A percentile compares a stretch with the other conserved stretches of the same genome.
Evolutionary conservation across 1,140 invertebrate species (phyloP).

Genomic region (Manduca sexta): DNA sequence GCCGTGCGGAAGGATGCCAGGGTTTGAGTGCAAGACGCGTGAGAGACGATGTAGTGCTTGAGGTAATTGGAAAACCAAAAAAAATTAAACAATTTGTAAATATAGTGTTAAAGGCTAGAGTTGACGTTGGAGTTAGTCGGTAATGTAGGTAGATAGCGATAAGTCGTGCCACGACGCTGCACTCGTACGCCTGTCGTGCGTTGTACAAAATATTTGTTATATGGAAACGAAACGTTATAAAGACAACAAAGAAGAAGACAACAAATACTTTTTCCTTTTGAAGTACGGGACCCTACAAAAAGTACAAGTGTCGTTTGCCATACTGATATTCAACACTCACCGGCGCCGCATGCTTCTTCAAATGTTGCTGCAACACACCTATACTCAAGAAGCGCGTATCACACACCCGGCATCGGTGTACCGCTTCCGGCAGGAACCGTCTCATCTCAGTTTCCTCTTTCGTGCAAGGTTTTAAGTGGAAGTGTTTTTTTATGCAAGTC

Average conservation of each 20-base stretch:
- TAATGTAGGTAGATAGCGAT: slow-evolving; percentile 61
- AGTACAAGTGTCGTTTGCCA: too few species aligned
- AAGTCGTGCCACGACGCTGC: slow-evolving; percentile 65
- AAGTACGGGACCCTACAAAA: too few species aligned
- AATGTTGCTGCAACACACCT: too few species aligned
- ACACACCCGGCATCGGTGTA: too few species aligned
- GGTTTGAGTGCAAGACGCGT: slow-evolving; percentile 31
- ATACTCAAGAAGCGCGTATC: too few species aligned
- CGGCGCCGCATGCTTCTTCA: too few species aligned
- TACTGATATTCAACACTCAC: too few species aligned
- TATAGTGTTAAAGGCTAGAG: slow-evolving; percentile 63
- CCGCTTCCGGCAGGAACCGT: too few species aligned
- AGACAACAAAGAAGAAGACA: slow-evolving; percentile 65
- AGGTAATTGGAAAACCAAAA: slow-evolving; percentile 71
- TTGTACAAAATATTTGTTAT: slow-evolving; percentile 73
- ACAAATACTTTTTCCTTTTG: too few species aligned
- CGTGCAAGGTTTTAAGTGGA: too few species aligned
- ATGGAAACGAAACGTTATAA: slow-evolving; percentile 63
- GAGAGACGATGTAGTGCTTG: slow-evolving; percentile 54
- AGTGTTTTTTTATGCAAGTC: too few species aligned
- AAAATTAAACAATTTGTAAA: slow-evolving; percentile 70
- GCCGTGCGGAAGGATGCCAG: slow-evolving; percentile 49
- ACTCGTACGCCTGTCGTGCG: slow-evolving; percentile 60
- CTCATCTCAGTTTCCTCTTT: too few species aligned
- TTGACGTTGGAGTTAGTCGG: slow-evolving; percentile 54